phyloP scores from a whole-genome alignment of 2,888 invertebrate species.

The Argynnis bischoffii region DNA sequence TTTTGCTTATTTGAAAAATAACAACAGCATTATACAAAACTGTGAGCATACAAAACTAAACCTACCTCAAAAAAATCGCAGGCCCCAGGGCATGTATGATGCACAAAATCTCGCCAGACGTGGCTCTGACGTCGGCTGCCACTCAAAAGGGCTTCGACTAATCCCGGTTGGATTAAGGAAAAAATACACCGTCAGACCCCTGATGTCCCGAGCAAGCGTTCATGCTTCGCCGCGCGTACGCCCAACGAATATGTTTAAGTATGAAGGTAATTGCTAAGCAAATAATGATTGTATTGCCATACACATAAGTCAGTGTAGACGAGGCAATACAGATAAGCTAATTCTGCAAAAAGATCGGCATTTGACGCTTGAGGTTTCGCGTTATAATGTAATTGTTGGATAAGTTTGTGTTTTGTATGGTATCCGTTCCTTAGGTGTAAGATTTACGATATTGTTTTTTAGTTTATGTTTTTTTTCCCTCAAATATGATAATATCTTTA shows the following conservation, averaged over 20 bases:
- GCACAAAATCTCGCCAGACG: slow-evolving; percentile 54
- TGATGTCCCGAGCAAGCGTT: slow-evolving; percentile 75
- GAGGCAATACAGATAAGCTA: slow-evolving; percentile 12
- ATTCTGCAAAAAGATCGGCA: slow-evolving; percentile 52
- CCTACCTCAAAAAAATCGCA: slow-evolving; percentile 44
- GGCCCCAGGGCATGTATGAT: slow-evolving; percentile 47
- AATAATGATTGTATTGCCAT: slow-evolving; percentile 42
- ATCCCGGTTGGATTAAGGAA: slow-evolving; percentile 79
- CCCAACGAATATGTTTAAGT: slow-evolving; percentile 27
- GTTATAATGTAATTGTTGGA: slow-evolving; percentile 76
- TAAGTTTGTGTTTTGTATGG: slow-evolving; percentile 61
- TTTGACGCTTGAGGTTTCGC: slow-evolving; percentile 78
- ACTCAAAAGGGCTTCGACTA: slow-evolving; percentile 80
- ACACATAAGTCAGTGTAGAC: slow-evolving; percentile 5
- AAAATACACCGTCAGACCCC: slow-evolving; percentile 76
- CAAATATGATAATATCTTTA: no score
- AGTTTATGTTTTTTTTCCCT: not conserved
- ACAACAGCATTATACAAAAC: slow-evolving; percentile 15
- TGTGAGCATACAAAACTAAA: slow-evolving; percentile 2
- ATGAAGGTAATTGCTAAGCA: slow-evolving; percentile 12
- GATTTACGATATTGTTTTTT: slow-evolving; percentile 19
- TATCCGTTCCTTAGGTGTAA: slow-evolving; percentile 51
- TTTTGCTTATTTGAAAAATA: slow-evolving; percentile 14
- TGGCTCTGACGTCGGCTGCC: slow-evolving; percentile 79
- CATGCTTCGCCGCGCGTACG: slow-evolving; percentile 69